phyloP scores from a whole-genome alignment of 2,888 invertebrate species.

The Bugulina stolonifera region DNA sequence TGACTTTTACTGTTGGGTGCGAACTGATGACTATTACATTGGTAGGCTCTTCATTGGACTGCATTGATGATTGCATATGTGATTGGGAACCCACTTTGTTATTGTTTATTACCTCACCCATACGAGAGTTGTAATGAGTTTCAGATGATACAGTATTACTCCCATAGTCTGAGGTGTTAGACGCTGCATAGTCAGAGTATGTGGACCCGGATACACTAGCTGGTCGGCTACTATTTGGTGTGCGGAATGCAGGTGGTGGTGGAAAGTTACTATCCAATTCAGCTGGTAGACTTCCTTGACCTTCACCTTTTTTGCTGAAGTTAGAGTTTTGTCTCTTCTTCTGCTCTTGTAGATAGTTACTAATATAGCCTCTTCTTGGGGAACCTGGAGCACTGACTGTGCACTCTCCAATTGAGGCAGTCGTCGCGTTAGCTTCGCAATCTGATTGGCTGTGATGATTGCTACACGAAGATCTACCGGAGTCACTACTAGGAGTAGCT shows the following conservation, averaged over 20 bases:
- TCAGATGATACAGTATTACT: constrained; percentile 16
- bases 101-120: neutral
- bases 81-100: neutral
- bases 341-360: neutral
- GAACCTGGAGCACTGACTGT: neutral
- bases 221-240: neutral
- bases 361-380: neutral
- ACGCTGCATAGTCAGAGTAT: neutral
- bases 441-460: constrained; percentile 3
- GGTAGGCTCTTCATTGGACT: neutral
- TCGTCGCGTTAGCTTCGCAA: neutral
- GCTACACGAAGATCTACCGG: neutral
- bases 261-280: no score
- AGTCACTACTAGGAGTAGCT: neutral
- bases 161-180: constrained; percentile 21
- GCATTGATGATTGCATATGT: neutral
- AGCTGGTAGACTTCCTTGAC: neutral
- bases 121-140: neutral
- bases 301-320: neutral
- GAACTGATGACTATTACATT: constrained; percentile 10
- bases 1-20: no score
- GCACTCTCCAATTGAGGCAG: neutral
- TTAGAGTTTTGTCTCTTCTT: neutral
- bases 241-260: neutral
- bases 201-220: neutral